Conservation (phyloP, 2,888 invertebrate species). For the Scrobipalpa atriplicella region DNA sequence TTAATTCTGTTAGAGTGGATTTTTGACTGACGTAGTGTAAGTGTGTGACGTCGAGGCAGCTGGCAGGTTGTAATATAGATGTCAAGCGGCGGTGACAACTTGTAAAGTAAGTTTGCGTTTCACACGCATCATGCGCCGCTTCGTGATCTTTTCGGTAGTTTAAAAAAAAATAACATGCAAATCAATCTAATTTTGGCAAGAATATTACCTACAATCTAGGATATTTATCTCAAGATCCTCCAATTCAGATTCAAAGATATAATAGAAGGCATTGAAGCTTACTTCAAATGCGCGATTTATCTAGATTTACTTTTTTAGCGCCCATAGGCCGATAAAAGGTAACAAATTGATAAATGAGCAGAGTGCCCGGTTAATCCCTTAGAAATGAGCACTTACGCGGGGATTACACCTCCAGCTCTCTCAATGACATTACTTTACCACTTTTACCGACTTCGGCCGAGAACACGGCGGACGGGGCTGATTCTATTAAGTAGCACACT, state of each 20-base stretch:
- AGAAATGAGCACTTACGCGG: conserved; percentile 63
- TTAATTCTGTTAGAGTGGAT: conserved; percentile 41
- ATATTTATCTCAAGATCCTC: too few relatives aligned
- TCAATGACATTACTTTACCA: conserved; percentile 43
- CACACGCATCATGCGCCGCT: conserved; percentile 55
- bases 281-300: conserved; percentile 9
- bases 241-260: too few relatives aligned
- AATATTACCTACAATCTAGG: too few relatives aligned
- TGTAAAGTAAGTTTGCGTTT: conserved; percentile 65
- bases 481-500: background rate
- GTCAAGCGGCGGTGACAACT: conserved; percentile 48
- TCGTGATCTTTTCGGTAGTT: conserved; percentile 23
- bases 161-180: background rate
- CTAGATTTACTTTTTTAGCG: background rate
- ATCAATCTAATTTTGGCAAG: too few relatives aligned
- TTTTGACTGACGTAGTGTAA: conserved; percentile 44
- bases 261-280: background rate
- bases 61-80: conserved; percentile 61
- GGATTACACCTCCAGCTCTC: conserved; percentile 54
- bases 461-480: background rate
- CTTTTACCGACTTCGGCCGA: conserved; percentile 31
- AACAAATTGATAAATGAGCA: conserved; percentile 73
- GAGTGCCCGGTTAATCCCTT: conserved; percentile 64
- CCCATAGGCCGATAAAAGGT: conserved; percentile 18
- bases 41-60: conserved; percentile 29